Conservation (phyloP, 2,888 invertebrate species). For the Shargacucullia verbasci region DNA sequence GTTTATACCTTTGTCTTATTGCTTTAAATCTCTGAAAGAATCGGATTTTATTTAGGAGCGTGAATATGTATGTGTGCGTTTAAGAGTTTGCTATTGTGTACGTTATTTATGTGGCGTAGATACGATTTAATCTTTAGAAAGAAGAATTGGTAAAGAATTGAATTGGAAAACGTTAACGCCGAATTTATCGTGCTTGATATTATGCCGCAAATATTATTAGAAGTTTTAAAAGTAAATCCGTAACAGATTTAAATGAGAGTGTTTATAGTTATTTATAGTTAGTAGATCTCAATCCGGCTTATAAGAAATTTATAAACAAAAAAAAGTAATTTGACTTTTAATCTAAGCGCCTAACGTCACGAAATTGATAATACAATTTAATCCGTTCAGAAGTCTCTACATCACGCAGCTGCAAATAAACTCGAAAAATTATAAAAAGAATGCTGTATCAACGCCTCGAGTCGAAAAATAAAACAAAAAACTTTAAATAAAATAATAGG, state of each 20-base stretch:
- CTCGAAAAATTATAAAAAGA: not conserved
- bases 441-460: no score
- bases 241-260: no score
- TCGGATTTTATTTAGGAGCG: conserved; percentile 49
- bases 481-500: no score
- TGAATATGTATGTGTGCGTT: conserved; percentile 34
- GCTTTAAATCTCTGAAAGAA: conserved; percentile 62
- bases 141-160: conserved; percentile 4
- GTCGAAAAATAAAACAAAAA: no score
- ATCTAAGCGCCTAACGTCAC: conserved; percentile 8
- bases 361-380: conserved; percentile 17
- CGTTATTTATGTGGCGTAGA: conserved; percentile 34
- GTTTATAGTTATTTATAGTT: not conserved
- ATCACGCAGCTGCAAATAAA: conserved; percentile 20
- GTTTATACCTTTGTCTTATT: conserved; percentile 77
- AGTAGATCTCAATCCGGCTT: conserved; percentile 2
- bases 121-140: conserved; percentile 36
- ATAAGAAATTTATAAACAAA: not conserved
- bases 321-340: conserved; percentile 40
- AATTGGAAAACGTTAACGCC: no score
- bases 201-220: no score
- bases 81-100: conserved; percentile 9
- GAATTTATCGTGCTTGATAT: no score
- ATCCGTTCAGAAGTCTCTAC: conserved; percentile 19
- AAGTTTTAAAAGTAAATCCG: no score